phyloP scores from a whole-genome alignment of 2,888 invertebrate species.

The Nomada flava region DNA sequence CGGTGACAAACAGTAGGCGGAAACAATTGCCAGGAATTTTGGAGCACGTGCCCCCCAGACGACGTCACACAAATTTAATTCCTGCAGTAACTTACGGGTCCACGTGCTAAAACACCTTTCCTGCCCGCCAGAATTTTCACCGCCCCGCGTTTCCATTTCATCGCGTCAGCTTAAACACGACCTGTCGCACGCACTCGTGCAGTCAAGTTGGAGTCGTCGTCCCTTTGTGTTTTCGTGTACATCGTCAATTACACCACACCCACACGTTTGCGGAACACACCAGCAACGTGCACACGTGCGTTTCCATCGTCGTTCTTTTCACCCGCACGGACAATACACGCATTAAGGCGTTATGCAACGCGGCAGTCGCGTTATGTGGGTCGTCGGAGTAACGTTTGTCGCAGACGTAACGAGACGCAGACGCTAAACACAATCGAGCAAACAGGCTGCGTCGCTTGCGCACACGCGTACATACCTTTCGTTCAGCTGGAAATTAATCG shows the following conservation, averaged over 20 bases:
- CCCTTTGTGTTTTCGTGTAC: conserved; percentile 16
- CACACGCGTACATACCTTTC: background rate
- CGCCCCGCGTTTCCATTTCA: conserved; percentile 18
- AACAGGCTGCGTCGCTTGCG: background rate
- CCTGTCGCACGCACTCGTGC: background rate
- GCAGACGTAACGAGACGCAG: conserved; percentile 39
- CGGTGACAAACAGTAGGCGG: background rate
- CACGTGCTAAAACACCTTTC: background rate
- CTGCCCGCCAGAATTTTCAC: conserved; percentile 17
- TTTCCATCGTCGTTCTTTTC: conserved; percentile 16
- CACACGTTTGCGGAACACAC: background rate
- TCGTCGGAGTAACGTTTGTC: conserved; percentile 32
- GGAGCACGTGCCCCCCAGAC: background rate
- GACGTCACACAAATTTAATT: background rate
- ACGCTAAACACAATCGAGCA: background rate
- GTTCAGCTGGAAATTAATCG: conserved; percentile 30
- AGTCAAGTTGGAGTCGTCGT: conserved; percentile 16
- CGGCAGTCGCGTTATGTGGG: conserved; percentile 36
- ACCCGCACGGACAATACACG: conserved; percentile 30
- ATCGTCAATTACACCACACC: background rate
- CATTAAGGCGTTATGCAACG: conserved; percentile 46
- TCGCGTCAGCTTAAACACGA: conserved; percentile 18
- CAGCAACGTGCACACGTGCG: conserved; percentile 14
- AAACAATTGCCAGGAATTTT: background rate
- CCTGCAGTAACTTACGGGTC: conserved; percentile 20